Evolutionary conservation across 1,140 invertebrate species (phyloP).

Genomic region (Drosophila funebris): DNA sequence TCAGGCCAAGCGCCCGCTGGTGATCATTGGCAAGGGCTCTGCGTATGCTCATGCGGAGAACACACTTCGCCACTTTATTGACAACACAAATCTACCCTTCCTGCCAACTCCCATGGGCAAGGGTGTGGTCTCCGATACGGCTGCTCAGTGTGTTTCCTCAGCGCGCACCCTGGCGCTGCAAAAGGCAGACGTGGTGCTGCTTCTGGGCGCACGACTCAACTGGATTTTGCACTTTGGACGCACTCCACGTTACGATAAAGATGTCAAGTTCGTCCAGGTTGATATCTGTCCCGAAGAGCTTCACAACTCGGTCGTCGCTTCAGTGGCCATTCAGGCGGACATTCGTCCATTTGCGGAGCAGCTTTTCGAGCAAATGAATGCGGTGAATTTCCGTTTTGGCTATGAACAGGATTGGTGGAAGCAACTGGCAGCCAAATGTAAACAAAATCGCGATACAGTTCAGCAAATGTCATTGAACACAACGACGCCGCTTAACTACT

Average conservation of each 20-base stretch:
- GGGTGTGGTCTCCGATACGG: slow-evolving; percentile 94
- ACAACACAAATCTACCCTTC: slow-evolving; percentile 91
- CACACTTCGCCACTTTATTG: slow-evolving; percentile 88
- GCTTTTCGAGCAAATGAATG: slow-evolving; percentile 86
- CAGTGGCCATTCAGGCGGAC: slow-evolving; percentile 92
- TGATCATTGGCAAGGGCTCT: slow-evolving; percentile 97
- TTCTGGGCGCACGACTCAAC: slow-evolving; percentile 96
- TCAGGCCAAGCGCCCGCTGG: slow-evolving; percentile 90
- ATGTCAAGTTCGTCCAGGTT: slow-evolving; percentile 96
- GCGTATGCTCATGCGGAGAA: slow-evolving; percentile 92
- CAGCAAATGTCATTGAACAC: slow-evolving; percentile 86
- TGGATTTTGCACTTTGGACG: slow-evolving; percentile 99
- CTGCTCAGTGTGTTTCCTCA: slow-evolving; percentile 90
- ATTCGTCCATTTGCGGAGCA: slow-evolving; percentile 88
- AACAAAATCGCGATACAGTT: slow-evolving; percentile 86
- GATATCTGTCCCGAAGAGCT: slow-evolving; percentile 96
- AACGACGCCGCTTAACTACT: slow-evolving; percentile 95
- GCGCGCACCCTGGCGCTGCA: slow-evolving; percentile 94
- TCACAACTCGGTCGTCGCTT: slow-evolving; percentile 92
- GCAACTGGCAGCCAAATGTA: slow-evolving; percentile 85
- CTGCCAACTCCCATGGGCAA: slow-evolving; percentile 98
- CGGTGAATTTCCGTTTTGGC: slow-evolving; percentile 85
- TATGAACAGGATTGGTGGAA: slow-evolving; percentile 86
- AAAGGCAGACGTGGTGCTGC: slow-evolving; percentile 94
- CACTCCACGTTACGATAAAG: slow-evolving; percentile 91